phyloP scores from a whole-genome alignment of 2,797 vertebrate genomes.

The Toxotes lorentzi region DNA sequence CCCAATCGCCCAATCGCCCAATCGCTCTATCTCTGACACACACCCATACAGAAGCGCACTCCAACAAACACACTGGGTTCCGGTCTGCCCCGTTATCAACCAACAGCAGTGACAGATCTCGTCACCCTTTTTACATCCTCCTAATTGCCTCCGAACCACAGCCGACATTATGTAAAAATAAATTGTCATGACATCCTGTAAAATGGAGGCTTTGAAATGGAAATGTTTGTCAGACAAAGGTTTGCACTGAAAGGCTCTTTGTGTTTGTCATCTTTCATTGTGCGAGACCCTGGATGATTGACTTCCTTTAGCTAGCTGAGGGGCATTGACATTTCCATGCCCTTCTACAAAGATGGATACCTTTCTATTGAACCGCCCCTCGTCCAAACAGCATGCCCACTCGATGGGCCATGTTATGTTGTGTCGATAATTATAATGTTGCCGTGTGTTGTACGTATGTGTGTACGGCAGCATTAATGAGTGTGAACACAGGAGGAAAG shows the following conservation, averaged over 20 bases:
- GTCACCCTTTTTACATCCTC: slow-evolving; percentile 44
- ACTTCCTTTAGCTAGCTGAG: slow-evolving; percentile 72
- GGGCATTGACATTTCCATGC: slow-evolving; percentile 73
- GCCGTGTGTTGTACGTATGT: slow-evolving; percentile 10
- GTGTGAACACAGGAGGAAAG: not conserved
- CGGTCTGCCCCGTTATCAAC: slow-evolving; percentile 30
- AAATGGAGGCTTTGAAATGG: slow-evolving; percentile 69
- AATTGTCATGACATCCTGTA: slow-evolving; percentile 65
- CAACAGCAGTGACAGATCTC: slow-evolving; percentile 59
- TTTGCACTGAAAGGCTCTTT: slow-evolving; percentile 66
- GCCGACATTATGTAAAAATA: slow-evolving; percentile 68
- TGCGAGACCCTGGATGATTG: slow-evolving; percentile 65
- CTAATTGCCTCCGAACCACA: slow-evolving; percentile 62
- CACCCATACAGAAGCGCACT: not conserved
- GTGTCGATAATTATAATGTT: slow-evolving; percentile 51
- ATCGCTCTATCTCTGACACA: slow-evolving; percentile 13
- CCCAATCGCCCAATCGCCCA: not conserved
- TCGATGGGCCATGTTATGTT: slow-evolving; percentile 62
- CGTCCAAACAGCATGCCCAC: slow-evolving; percentile 56
- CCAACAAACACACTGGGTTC: slow-evolving; percentile 17
- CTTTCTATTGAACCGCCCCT: slow-evolving; percentile 61
- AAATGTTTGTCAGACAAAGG: slow-evolving; percentile 75
- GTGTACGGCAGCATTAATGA: slow-evolving; percentile 13
- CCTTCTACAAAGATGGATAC: slow-evolving; percentile 72
- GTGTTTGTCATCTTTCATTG: slow-evolving; percentile 72